Percentiles rank a stretch among this genome's conserved stretches.
phyloP scores from a whole-genome alignment of 2,797 vertebrate genomes.

The Fratercula arctica region DNA sequence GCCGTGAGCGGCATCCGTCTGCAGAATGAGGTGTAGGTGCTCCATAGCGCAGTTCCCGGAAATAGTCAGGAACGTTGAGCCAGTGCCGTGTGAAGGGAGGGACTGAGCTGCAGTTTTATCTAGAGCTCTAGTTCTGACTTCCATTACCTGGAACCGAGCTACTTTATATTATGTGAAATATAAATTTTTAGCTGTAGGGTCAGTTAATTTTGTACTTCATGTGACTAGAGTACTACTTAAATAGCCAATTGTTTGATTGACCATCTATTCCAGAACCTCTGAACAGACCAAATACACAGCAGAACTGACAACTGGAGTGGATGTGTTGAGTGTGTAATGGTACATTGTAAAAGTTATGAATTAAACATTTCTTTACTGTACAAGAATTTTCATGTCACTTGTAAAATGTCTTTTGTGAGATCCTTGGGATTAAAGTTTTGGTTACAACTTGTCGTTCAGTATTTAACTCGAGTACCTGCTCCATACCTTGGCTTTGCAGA shows the following conservation, averaged over 20 bases:
- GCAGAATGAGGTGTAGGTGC: background rate
- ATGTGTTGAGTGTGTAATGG: conserved; percentile 64
- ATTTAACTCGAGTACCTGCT: conserved; percentile 65
- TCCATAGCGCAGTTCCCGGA: background rate
- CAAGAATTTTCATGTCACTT: conserved; percentile 85
- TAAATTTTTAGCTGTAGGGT: background rate
- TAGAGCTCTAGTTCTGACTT: conserved; percentile 25
- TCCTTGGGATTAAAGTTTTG: conserved; percentile 88
- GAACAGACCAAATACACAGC: conserved; percentile 62
- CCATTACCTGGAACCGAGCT: background rate
- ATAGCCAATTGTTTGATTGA: background rate
- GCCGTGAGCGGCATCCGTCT: background rate
- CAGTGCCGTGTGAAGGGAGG: background rate
- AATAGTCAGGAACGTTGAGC: background rate
- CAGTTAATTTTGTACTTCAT: conserved; percentile 36
- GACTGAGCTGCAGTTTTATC: background rate
- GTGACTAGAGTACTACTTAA: background rate
- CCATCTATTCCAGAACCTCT: conserved; percentile 42
- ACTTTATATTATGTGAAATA: conserved; percentile 20
- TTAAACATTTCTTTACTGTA: conserved; percentile 78
- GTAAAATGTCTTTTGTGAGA: conserved; percentile 83
- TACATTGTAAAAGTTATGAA: conserved; percentile 74
- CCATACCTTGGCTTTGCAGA: background rate
- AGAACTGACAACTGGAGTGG: conserved; percentile 49
- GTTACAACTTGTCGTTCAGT: conserved; percentile 76